These are phyloP conservation scores for Lagopus muta DNA, from an alignment of 2,113 vertebrate genomes.

Conservation along the genomic window DNA sequence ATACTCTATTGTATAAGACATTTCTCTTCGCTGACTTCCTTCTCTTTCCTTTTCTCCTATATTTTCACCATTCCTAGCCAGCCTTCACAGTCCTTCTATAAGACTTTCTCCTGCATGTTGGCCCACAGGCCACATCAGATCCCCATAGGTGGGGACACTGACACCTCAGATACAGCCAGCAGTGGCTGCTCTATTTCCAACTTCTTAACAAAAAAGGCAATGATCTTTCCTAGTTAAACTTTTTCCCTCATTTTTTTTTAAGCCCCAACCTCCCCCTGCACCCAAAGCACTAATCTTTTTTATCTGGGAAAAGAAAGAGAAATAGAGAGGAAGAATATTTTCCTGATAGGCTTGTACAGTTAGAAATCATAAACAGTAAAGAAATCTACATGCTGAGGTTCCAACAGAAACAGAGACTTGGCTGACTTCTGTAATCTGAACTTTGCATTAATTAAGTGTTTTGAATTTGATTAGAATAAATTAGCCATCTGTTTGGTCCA, in stretches of 20 bases:
- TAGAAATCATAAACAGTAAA: constrained; percentile 53
- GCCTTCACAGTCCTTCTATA: background rate
- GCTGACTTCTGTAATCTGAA: constrained; percentile 59
- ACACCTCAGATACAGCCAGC: background rate
- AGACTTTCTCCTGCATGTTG: background rate
- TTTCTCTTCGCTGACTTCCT: background rate
- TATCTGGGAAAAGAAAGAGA: background rate
- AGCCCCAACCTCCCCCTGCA: background rate
- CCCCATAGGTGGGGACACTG: background rate
- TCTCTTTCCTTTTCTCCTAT: background rate
- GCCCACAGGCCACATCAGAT: background rate
- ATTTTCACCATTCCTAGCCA: background rate
- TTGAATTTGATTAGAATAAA: constrained; percentile 65
- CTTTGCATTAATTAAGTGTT: constrained; percentile 62
- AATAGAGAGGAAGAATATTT: constrained; percentile 1
- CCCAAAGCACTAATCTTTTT: constrained; percentile 12
- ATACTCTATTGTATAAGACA: background rate
- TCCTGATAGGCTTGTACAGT: constrained; percentile 11
- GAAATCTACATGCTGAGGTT: constrained; percentile 29
- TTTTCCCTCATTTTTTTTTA: background rate
- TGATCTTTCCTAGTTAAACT: background rate
- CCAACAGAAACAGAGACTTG: constrained; percentile 72
- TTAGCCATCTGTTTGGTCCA: constrained; percentile 36
- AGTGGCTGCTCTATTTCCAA: background rate
- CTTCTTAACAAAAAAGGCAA: background rate